These are phyloP conservation scores for Coregonus suidteri DNA, from an alignment of 2,797 vertebrate species.

Conservation along the genomic window DNA sequence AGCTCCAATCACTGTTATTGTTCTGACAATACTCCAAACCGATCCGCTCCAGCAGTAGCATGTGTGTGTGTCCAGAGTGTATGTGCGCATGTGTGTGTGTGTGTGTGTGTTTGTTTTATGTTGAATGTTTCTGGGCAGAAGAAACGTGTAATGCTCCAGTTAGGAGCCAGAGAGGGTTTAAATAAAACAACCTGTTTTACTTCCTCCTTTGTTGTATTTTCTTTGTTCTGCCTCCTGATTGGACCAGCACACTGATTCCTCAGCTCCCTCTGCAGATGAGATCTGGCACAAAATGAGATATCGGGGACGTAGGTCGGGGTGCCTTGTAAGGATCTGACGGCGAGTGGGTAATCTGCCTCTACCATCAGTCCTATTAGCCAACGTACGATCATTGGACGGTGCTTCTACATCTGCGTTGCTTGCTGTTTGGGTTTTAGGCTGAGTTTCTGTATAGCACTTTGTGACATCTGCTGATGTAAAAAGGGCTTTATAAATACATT, in stretches of 20 bases:
- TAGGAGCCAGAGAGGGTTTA: neutral
- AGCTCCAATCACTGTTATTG: conserved; percentile 39
- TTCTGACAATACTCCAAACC: conserved; percentile 17
- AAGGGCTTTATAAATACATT: too few species aligned
- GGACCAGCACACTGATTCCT: neutral
- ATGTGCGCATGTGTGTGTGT: neutral
- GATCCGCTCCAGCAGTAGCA: conserved; percentile 9
- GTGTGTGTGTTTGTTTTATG: neutral
- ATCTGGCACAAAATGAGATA: neutral
- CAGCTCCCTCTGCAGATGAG: neutral
- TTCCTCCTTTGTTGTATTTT: neutral
- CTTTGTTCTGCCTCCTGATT: neutral
- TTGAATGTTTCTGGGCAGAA: neutral
- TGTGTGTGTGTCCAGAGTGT: neutral
- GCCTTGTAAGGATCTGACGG: too few species aligned
- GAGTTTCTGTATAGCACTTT: too few species aligned
- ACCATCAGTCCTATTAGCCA: too few species aligned
- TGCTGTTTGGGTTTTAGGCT: too few species aligned
- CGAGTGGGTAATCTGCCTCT: too few species aligned
- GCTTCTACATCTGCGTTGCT: too few species aligned
- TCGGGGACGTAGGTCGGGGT: too few species aligned
- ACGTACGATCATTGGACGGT: too few species aligned
- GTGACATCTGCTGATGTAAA: too few species aligned
- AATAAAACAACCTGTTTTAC: neutral
- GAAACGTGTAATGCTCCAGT: neutral